phyloP scores from a whole-genome alignment of 2,113 vertebrate genomes.

The Macrotis lagotis region DNA sequence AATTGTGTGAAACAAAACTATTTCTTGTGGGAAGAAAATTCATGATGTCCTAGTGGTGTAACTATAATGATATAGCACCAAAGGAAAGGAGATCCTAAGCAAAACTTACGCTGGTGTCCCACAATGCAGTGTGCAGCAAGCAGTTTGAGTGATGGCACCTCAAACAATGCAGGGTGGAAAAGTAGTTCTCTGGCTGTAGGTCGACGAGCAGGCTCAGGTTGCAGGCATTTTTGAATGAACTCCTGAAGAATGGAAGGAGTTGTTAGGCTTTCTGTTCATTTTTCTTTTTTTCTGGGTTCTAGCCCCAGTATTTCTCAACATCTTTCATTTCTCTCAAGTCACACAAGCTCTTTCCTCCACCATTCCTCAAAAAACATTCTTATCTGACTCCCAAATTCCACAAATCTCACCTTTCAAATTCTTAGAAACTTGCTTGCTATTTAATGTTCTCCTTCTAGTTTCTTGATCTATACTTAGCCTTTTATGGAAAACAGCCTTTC shows the following conservation, averaged over 20 bases:
- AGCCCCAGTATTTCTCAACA: neutral
- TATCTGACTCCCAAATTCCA: neutral
- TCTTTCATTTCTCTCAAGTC: neutral
- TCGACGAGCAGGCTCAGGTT: constrained; percentile 90
- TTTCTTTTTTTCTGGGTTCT: constrained; percentile 40
- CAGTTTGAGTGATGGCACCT: constrained; percentile 96
- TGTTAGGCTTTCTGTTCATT: neutral
- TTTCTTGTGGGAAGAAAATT: constrained; percentile 24
- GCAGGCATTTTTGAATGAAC: constrained; percentile 99
- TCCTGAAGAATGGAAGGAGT: constrained; percentile 83
- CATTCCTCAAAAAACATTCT: neutral
- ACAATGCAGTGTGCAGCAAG: constrained; percentile 97
- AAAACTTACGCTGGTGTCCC: constrained; percentile 95
- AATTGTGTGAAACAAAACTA: neutral
- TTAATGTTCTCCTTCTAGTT: neutral
- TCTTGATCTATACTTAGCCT: neutral
- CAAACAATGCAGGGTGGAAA: constrained; percentile 96
- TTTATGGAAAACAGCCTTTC: neutral
- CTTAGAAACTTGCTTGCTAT: neutral
- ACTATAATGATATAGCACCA: constrained; percentile 20
- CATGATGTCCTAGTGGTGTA: neutral
- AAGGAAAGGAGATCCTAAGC: neutral
- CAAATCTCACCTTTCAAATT: neutral
- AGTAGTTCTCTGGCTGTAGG: constrained; percentile 96
- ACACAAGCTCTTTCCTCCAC: neutral